Base-by-base conservation (phyloP, 2,888 invertebrate species). In the Adela reaumurella region DNA sequence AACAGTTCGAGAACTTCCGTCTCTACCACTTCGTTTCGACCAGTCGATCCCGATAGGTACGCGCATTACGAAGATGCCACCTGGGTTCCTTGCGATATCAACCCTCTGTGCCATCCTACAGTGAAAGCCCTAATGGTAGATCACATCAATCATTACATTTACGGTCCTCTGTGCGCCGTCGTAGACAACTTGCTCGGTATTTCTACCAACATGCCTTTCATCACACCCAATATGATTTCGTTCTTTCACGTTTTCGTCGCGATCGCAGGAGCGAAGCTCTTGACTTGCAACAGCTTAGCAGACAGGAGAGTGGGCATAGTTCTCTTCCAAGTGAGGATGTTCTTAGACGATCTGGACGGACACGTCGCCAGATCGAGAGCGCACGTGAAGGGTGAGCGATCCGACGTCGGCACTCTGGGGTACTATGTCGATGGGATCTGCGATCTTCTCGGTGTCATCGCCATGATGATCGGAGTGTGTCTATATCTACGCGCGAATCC, bases 221-320 rank as follows among this genome's bases (percentile, higher is more conserved):
- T 94, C 51, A 90, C 92, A 1, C 91, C 94, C 0, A 93, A 94
- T 67, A 84, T 87, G 74, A 91, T 94, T 58, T 93, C 92, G 35
- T 82, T 86, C 56, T 87, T 85, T 47, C 93, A 94, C 61, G 88
- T 94, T 2, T 74, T 89, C 17, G 77, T 92, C 1, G 92, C 93
- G 0, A 67, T 90, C 17, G 57, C 87, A 1, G 84, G 89, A n/a
- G 91, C 86, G 1, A 89, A 88, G 61, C 81, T 90, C 48, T 73
- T 94, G 44, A 84, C 89, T 2, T 88, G 86, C 47, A 88, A 89
- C 59, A 87, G 82, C 57, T 66, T 94, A 16, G 81, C 85, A 2
- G 83, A 85, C 19, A 78, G 94, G 20, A 81, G 92, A 18, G 55
- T 90, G 0, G 93, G 88, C 0, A 87, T 92, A 0, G 67, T 91